phyloP scores from a whole-genome alignment of 1,140 invertebrate species.

The Hetaerina americana region DNA sequence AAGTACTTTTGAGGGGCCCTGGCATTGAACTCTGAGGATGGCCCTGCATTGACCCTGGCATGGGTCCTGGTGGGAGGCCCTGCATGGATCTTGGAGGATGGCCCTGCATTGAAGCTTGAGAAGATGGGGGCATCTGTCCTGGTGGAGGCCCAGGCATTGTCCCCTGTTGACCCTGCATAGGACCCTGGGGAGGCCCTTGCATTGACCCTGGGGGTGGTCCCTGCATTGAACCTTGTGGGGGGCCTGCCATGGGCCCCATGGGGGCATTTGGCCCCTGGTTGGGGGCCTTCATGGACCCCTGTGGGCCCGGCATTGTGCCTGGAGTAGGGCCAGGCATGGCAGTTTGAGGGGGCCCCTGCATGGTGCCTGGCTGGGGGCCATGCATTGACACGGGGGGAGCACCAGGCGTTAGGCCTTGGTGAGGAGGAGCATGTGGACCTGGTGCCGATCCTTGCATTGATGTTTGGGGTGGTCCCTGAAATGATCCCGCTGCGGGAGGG shows the following conservation, averaged over 20 bases:
- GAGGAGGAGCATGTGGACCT: neutral
- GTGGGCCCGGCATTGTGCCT: slow-evolving; percentile 7
- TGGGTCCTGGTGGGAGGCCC: neutral
- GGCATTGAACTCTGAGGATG: slow-evolving; percentile 14
- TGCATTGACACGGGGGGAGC: neutral
- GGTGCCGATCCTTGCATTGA: neutral
- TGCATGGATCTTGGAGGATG: neutral
- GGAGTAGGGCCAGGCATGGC: slow-evolving; percentile 14
- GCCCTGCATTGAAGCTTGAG: neutral
- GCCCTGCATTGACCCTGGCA: slow-evolving; percentile 2
- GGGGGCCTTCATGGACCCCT: neutral
- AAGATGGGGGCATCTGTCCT: neutral
- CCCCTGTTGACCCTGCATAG: no score
- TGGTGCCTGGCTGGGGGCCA: neutral
- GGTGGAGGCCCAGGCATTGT: neutral
- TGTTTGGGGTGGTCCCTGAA: neutral
- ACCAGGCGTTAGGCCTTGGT: neutral
- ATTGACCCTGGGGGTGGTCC: neutral
- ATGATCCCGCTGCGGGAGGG: neutral
- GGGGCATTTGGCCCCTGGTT: neutral
- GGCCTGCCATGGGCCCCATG: neutral
- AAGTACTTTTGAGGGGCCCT: slow-evolving; percentile 4
- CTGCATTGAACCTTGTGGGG: neutral
- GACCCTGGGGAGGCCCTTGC: neutral
- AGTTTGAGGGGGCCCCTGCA: slow-evolving; percentile 10